Evolutionary conservation across 2,113 vertebrate genomes (phyloP).

Genomic region (Caretta caretta): DNA sequence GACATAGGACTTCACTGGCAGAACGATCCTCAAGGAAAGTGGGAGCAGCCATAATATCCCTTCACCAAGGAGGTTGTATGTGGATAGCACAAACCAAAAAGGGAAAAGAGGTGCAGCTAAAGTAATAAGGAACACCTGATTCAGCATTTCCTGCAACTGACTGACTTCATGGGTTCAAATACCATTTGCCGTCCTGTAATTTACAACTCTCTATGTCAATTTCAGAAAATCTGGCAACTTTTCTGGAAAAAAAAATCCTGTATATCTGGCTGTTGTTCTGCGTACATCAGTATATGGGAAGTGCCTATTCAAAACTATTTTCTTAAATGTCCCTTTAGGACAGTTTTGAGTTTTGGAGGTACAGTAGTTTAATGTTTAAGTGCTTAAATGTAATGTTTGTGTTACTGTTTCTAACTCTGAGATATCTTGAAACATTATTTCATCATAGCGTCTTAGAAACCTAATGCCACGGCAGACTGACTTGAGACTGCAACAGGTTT

Average conservation of each 20-base stretch:
- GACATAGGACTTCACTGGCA: not conserved
- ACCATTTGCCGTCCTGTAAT: not conserved
- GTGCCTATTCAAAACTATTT: fast-evolving
- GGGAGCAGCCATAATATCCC: fast-evolving
- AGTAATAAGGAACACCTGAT: not conserved
- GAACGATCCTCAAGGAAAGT: not conserved
- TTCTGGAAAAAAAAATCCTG: not conserved
- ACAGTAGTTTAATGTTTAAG: not conserved
- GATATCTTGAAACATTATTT: slow-evolving; percentile 48
- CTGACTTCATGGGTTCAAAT: not conserved
- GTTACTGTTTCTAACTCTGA: slow-evolving; percentile 7
- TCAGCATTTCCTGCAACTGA: not conserved
- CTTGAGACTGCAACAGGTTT: slow-evolving; percentile 81
- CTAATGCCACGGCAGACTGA: slow-evolving; percentile 80
- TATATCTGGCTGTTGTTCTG: not conserved
- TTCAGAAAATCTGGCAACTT: not conserved
- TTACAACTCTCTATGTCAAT: not conserved
- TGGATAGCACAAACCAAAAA: not conserved
- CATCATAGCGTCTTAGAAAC: slow-evolving; percentile 80
- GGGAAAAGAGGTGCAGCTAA: not conserved
- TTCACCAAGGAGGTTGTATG: not conserved
- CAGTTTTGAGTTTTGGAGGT: not conserved
- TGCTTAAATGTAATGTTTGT: not conserved
- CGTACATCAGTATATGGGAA: not conserved
- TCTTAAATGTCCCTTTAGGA: not conserved